A percentile compares a stretch with the other conserved stretches of the same genome.
phyloP scores from a whole-genome alignment of 2,797 vertebrate species.

The Tolypeutes matacus region DNA sequence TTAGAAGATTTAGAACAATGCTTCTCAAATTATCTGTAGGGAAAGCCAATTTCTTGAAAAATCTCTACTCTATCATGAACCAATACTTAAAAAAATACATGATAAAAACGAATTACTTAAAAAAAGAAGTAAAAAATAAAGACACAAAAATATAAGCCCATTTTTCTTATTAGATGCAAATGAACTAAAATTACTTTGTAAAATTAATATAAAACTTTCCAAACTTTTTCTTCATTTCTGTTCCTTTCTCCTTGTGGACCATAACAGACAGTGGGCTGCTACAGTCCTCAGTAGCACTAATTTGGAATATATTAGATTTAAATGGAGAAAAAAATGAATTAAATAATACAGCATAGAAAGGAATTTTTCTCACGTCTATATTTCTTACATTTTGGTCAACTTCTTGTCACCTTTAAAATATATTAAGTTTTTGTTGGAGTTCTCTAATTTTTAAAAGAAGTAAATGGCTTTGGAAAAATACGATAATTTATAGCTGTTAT shows the following conservation, averaged over 20 bases:
- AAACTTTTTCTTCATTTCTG: not conserved
- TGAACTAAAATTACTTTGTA: not conserved
- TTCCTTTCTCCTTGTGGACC: not conserved
- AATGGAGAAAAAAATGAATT: not conserved
- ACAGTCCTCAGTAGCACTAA: not conserved
- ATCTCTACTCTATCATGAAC: not conserved
- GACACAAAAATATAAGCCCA: not conserved
- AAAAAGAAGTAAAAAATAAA: slow-evolving; percentile 32
- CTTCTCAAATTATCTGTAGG: not conserved
- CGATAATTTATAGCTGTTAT: not conserved
- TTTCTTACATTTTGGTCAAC: not conserved
- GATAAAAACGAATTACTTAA: not conserved
- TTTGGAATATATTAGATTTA: slow-evolving; percentile 28
- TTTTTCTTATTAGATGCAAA: not conserved
- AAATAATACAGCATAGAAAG: slow-evolving; percentile 1
- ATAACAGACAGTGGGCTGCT: not conserved
- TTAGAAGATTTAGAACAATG: not conserved
- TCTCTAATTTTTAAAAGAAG: slow-evolving; percentile 24
- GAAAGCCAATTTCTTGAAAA: not conserved
- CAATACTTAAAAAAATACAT: not conserved
- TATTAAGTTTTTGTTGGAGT: slow-evolving; percentile 23
- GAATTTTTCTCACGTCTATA: not conserved
- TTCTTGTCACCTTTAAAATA: slow-evolving; percentile 58
- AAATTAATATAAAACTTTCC: not conserved
- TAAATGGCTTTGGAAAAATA: not conserved